phyloP scores from a whole-genome alignment of 1,140 invertebrate species.

The Pseudachorutes palmiensis region DNA sequence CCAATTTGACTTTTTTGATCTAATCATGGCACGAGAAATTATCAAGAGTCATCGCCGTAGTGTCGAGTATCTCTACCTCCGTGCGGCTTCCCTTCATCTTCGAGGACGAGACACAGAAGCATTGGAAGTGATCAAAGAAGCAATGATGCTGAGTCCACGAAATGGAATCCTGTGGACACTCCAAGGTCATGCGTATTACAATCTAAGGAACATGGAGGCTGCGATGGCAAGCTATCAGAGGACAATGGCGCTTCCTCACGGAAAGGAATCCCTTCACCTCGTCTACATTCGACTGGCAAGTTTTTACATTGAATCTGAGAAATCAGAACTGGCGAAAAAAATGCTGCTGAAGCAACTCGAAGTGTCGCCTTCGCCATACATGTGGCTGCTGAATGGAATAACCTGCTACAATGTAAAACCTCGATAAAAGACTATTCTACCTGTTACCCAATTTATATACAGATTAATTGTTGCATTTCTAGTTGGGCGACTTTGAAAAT shows the following conservation, averaged over 20 bases:
- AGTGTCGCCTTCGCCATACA: conserved; percentile 38
- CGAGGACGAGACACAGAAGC: conserved; percentile 21
- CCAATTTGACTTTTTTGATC: conserved; percentile 33
- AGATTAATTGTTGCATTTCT: conserved; percentile 11
- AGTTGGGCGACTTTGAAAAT: conserved; percentile 40
- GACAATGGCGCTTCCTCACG: conserved; percentile 10
- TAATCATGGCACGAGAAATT: conserved; percentile 25
- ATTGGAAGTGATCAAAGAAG: conserved; percentile 23
- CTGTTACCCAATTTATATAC: background rate
- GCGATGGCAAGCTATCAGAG: conserved; percentile 25
- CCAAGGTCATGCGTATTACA: conserved; percentile 27
- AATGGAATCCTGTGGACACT: conserved; percentile 20
- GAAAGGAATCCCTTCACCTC: conserved; percentile 28
- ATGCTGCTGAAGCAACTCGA: conserved; percentile 34
- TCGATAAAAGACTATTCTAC: background rate
- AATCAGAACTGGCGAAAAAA: conserved; percentile 20
- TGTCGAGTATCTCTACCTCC: conserved; percentile 23
- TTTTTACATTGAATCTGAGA: conserved; percentile 11
- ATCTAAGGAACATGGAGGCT: background rate
- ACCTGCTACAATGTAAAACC: conserved; percentile 40
- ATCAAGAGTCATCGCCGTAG: background rate
- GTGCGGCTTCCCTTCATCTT: conserved; percentile 21
- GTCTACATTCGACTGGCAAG: conserved; percentile 29
- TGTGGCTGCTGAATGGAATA: conserved; percentile 43
- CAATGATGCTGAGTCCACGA: conserved; percentile 5